phyloP scores from a whole-genome alignment of 2,888 invertebrate species.

The Lysandra coridon region DNA sequence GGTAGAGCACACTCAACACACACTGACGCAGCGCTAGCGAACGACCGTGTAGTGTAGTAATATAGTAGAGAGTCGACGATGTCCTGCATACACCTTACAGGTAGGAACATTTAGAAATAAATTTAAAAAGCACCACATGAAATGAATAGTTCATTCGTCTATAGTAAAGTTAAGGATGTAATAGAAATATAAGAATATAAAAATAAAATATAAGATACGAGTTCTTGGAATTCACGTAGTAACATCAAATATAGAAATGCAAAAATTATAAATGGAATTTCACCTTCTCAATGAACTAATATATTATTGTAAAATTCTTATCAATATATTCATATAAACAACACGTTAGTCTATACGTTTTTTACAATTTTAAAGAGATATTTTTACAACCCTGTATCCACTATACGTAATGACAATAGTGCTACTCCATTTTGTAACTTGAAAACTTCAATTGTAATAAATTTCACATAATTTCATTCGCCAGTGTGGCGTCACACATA shows the following conservation, averaged over 20 bases:
- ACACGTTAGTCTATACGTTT: constrained; percentile 69
- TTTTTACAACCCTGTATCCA: constrained; percentile 80
- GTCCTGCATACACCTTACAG: constrained; percentile 33
- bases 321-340: constrained; percentile 76
- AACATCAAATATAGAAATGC: constrained; percentile 48
- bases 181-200: constrained; percentile 49
- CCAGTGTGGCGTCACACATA: constrained; percentile 39
- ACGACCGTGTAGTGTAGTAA: neutral
- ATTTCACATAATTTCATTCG: constrained; percentile 43
- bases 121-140: constrained; percentile 41
- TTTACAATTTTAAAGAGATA: constrained; percentile 75
- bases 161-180: constrained; percentile 40
- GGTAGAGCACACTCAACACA: neutral
- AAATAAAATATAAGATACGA: constrained; percentile 55
- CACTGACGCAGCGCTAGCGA: neutral
- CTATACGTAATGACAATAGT: constrained; percentile 74
- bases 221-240: constrained; percentile 42
- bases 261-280: constrained; percentile 65
- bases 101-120: constrained; percentile 28
- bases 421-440: constrained; percentile 52
- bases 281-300: constrained; percentile 60
- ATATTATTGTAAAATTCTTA: constrained; percentile 68
- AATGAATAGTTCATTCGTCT: constrained; percentile 28
- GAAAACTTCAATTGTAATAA: constrained; percentile 14
- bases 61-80: constrained; percentile 20